Evolutionary conservation across 2,888 invertebrate species (phyloP).

Genomic region (Aproaerema taeniolella): DNA sequence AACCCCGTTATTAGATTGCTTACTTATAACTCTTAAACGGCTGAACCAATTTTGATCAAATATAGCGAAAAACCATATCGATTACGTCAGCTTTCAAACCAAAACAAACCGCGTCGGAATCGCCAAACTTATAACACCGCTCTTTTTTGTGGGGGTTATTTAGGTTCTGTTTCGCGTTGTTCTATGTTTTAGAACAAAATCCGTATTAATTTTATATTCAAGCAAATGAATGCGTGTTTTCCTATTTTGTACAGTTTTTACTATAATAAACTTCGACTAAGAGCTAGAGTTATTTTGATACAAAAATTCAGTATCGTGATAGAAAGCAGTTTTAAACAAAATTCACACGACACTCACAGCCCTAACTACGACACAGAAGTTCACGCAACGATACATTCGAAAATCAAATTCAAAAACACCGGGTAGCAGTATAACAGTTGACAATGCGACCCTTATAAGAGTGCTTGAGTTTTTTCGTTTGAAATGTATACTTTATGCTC

Average conservation of each 20-base stretch:
- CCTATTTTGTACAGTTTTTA: too few species aligned
- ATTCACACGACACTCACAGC: constrained; percentile 67
- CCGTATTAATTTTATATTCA: too few species aligned
- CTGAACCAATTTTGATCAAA: too few species aligned
- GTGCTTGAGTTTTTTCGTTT: constrained; percentile 57
- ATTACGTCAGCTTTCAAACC: too few species aligned
- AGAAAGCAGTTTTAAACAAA: constrained; percentile 11
- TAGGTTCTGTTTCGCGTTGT: not conserved
- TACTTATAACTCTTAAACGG: too few species aligned
- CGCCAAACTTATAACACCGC: too few species aligned
- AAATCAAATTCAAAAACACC: constrained; percentile 45
- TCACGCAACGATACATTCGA: constrained; percentile 44
- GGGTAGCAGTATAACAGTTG: constrained; percentile 67
- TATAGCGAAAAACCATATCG: too few species aligned
- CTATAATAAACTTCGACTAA: too few species aligned
- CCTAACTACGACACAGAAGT: constrained; percentile 45
- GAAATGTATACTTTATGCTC: constrained; percentile 70
- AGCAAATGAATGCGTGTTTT: too few species aligned
- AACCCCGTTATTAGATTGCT: too few species aligned
- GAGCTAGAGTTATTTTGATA: too few species aligned
- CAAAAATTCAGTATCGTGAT: constrained; percentile 13
- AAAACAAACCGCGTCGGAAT: too few species aligned
- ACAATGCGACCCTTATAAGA: constrained; percentile 55
- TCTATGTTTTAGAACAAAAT: not conserved
- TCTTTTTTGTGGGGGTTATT: not conserved